Conservation (phyloP, 1,140 invertebrate genomes). For the Danaus melanippus region DNA sequence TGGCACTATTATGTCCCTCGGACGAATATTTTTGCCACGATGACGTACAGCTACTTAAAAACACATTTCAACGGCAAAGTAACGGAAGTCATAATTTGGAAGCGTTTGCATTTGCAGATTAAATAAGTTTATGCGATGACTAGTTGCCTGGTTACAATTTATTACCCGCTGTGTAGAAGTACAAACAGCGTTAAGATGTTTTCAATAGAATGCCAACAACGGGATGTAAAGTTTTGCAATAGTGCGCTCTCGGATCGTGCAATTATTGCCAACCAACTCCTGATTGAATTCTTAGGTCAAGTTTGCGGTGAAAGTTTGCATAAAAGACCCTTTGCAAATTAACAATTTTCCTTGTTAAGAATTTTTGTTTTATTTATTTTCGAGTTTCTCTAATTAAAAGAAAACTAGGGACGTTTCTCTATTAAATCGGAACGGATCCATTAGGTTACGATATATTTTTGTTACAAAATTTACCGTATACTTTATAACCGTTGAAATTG, state of each 20-base stretch:
- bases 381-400: conserved; percentile 40
- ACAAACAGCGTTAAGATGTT: conserved; percentile 65
- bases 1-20: conserved; percentile 20
- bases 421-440: conserved; percentile 23
- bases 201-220: conserved; percentile 66
- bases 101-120: conserved; percentile 58
- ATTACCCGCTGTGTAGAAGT: conserved; percentile 55
- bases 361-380: conserved; percentile 44
- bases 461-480: conserved; percentile 43
- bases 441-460: conserved; percentile 45
- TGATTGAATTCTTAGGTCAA: conserved; percentile 68
- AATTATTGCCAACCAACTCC: conserved; percentile 66
- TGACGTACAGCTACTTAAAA: conserved; percentile 27
- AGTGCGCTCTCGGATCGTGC: conserved; percentile 58
- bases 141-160: conserved; percentile 59
- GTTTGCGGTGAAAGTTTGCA: conserved; percentile 58
- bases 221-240: conserved; percentile 65
- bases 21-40: conserved; percentile 29
- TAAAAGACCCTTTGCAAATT: conserved; percentile 57
- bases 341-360: conserved; percentile 44
- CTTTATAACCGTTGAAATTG: conserved; percentile 47
- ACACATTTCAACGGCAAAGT: conserved; percentile 27
- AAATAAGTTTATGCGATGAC: conserved; percentile 60
- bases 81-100: conserved; percentile 31
- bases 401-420: conserved; percentile 31